Conservation (phyloP, 2,888 invertebrate species). For the Linhomoeus sp. region DNA sequence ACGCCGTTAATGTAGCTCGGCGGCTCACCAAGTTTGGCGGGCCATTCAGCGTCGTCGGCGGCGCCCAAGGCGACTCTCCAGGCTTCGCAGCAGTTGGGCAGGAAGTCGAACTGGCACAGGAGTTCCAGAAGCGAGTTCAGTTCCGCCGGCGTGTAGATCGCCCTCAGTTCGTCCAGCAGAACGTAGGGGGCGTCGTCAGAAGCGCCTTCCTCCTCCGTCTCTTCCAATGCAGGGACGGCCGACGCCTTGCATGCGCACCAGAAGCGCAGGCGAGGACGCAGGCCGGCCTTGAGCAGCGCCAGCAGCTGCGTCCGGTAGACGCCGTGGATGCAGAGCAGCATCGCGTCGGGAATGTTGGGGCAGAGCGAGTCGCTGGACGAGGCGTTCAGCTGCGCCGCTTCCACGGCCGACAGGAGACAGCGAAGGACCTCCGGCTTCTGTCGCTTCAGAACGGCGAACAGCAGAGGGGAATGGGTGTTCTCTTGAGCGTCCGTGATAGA, state of each 20-base stretch:
- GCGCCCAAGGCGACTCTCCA: no score
- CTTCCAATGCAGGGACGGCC: no score
- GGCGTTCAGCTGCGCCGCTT: not conserved
- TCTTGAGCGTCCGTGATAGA: no score
- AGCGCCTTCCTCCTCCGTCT: no score
- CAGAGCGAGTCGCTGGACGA: not conserved
- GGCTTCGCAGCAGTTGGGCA: no score
- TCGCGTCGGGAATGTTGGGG: not conserved
- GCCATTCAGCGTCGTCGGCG: no score
- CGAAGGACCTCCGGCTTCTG: not conserved
- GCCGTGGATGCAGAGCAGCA: not conserved
- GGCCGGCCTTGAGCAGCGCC: not conserved
- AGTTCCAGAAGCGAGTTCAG: not conserved
- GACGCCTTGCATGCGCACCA: slow-evolving; percentile 1
- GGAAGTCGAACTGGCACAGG: not conserved
- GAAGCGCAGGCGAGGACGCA: not conserved
- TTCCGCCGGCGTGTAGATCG: not conserved
- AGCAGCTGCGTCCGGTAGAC: not conserved
- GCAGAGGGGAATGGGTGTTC: no score
- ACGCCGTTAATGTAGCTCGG: no score
- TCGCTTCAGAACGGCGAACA: not conserved
- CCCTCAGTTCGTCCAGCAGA: not conserved
- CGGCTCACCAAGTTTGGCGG: no score
- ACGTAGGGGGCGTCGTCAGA: not conserved
- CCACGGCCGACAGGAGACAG: not conserved